phyloP scores from a whole-genome alignment of 2,797 vertebrate species.

The Rhinoraja longicauda region DNA sequence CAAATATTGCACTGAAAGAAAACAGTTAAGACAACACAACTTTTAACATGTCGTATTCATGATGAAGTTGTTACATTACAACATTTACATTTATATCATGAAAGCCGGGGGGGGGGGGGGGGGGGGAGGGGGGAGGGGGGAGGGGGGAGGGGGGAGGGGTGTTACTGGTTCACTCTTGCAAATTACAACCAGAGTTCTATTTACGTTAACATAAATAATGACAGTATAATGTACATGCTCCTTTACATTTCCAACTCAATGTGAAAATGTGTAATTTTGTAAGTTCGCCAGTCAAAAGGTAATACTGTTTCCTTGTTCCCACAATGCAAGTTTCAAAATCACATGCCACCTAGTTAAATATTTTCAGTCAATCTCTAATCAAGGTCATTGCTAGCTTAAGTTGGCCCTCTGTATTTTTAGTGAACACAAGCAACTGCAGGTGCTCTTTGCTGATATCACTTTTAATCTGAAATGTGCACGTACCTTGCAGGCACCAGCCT shows the following conservation, averaged over 20 bases:
- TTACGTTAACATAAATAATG: neutral
- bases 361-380: conserved; percentile 13
- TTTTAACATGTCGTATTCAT: neutral
- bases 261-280: too few relatives aligned
- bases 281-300: too few relatives aligned
- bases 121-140: neutral
- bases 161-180: neutral
- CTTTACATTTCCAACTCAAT: neutral
- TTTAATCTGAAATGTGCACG: conserved; percentile 3
- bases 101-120: neutral
- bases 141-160: neutral
- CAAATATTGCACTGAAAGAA: neutral
- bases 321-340: too few relatives aligned
- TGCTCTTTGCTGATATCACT: neutral
- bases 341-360: neutral
- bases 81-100: neutral
- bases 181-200: neutral
- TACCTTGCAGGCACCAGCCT: neutral
- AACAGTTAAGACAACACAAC: neutral
- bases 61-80: neutral
- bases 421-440: neutral
- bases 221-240: neutral
- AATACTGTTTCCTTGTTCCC: neutral
- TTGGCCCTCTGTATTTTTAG: neutral
- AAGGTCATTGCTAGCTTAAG: neutral